Percentiles rank a stretch among this genome's conserved stretches.
phyloP scores from a whole-genome alignment of 2,113 vertebrate genomes.

The Tetrax tetrax region DNA sequence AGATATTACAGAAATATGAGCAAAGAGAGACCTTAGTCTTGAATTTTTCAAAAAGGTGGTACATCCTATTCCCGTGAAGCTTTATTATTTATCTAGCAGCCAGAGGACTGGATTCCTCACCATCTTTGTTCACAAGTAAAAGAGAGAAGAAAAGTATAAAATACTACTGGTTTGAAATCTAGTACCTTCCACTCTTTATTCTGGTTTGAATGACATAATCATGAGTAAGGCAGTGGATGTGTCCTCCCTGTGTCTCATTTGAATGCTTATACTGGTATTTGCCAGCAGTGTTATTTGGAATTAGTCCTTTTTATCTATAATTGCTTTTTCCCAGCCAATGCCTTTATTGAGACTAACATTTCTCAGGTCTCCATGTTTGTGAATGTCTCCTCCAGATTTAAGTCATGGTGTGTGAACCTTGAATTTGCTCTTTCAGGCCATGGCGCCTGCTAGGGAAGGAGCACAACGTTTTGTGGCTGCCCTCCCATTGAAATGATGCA shows the following conservation, averaged over 20 bases:
- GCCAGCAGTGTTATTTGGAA: not conserved
- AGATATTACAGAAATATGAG: not conserved
- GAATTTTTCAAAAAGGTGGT: not conserved
- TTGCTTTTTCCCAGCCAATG: not conserved
- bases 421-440: not conserved
- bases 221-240: not conserved
- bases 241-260: not conserved
- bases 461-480: not conserved
- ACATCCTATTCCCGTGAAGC: not conserved
- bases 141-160: not conserved
- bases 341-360: not conserved
- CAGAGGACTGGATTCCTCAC: not conserved
- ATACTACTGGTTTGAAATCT: not conserved
- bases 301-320: not conserved
- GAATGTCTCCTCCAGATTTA: not conserved
- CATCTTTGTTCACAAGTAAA: not conserved
- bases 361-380: not conserved
- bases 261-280: not conserved
- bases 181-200: not conserved
- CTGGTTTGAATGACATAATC: not conserved
- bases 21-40: not conserved
- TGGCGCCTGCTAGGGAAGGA: not conserved
- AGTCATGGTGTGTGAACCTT: not conserved
- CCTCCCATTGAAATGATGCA: rapidly evolving
- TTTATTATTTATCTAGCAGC: not conserved